Evolutionary conservation across 35 echinoderm and acorn worm genomes (phyloP).

Genomic region (Apostichopus californicus): DNA sequence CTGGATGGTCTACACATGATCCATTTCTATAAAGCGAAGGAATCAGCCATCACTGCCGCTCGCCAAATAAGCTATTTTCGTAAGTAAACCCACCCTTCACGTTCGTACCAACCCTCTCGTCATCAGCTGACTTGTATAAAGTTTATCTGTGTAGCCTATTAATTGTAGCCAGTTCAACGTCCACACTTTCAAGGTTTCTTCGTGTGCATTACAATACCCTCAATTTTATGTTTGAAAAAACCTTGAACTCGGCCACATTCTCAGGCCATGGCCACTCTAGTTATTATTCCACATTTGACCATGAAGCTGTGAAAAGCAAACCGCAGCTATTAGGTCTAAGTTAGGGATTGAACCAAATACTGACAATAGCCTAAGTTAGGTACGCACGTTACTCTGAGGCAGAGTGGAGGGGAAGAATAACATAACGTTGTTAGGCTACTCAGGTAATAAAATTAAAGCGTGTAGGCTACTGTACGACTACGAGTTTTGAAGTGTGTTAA

Average conservation of each 20-base stretch:
- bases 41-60: constrained; percentile 21
- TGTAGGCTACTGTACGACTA: no score
- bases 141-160: neutral
- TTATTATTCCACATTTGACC: constrained; percentile 38
- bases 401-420: neutral
- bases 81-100: constrained; percentile 45
- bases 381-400: neutral
- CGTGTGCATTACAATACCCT: constrained; percentile 32
- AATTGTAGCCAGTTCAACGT: constrained; percentile 35
- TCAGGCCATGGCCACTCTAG: constrained; percentile 31
- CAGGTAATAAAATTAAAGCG: neutral
- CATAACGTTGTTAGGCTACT: neutral
- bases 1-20: constrained; percentile 15
- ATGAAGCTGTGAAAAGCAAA: constrained; percentile 43
- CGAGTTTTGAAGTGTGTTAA: no score
- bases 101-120: constrained; percentile 9
- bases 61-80: constrained; percentile 26
- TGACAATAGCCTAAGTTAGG: constrained; percentile 18
- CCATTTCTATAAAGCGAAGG: constrained; percentile 23
- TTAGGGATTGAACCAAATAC: constrained; percentile 27
- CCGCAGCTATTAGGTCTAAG: constrained; percentile 1
- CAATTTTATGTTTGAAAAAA: constrained; percentile 37
- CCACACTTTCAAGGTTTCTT: constrained; percentile 44
- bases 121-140: constrained; percentile 26
- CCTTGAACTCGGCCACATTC: constrained; percentile 49